phyloP scores from a whole-genome alignment of 2,888 invertebrate genomes.

The Drosophila tanythrix region DNA sequence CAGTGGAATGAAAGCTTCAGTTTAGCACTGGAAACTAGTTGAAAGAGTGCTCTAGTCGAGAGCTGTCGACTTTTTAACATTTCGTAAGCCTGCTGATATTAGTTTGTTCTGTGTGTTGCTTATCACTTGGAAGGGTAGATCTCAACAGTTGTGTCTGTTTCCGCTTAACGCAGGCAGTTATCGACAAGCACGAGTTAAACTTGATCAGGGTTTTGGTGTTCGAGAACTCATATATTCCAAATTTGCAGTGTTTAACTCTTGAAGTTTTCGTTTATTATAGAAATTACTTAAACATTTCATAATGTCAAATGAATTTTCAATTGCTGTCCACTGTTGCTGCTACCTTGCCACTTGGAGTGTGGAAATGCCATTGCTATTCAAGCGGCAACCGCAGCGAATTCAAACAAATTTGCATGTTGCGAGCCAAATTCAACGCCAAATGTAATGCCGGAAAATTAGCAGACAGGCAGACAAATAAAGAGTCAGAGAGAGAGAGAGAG shows the following conservation, averaged over 20 bases:
- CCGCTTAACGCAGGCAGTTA: not conserved
- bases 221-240: not conserved
- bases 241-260: not conserved
- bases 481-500: not conserved
- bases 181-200: not conserved
- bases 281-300: not conserved
- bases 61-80: not conserved
- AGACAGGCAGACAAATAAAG: constrained; percentile 7
- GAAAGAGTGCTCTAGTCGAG: not conserved
- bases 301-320: not conserved
- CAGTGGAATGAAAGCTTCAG: constrained; percentile 22
- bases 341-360: constrained; percentile 17
- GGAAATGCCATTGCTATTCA: constrained; percentile 26
- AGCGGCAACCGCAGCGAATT: constrained; percentile 67
- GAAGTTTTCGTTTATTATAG: not conserved
- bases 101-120: no score
- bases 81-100: no score
- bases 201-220: not conserved
- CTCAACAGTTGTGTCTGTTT: not conserved
- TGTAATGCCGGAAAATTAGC: constrained; percentile 38
- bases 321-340: constrained; percentile 5
- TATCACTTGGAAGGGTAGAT: not conserved
- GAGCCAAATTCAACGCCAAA: constrained; percentile 53
- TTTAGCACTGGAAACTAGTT: not conserved
- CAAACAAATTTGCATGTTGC: constrained; percentile 63